Base-by-base conservation (phyloP, 2,113 vertebrate genomes). In the Tachycineta bicolor region DNA sequence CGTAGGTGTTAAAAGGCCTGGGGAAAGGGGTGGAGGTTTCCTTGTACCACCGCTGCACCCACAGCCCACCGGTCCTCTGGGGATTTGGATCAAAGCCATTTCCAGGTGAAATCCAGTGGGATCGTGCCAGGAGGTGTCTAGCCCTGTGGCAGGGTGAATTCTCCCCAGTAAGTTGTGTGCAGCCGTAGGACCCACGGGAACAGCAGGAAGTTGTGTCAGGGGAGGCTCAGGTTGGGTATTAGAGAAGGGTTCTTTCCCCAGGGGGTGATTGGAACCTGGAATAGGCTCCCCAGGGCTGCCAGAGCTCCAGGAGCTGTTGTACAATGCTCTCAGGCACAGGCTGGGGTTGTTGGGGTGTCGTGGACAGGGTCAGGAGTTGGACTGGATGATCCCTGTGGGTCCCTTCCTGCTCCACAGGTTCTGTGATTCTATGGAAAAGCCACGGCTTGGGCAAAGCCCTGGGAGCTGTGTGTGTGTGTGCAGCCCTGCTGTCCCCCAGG, bases 241-340 rank as follows among this genome's bases (percentile, higher is more conserved):
- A 24, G 49, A 49, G 11, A 43, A 56, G 28, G 14, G 3, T 37
- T 70, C 18, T 55, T 63, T 21, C 43, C 25, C 49, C 43, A 56
- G 64, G 63, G 49, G 17, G 22, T 83, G 49, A 12, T 1, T 49
- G 37, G 71, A 19, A 11, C 2, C 6, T 31, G 37, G 63, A 63
- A 13, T 9, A 49, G 29, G 25, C n/a, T 69, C 47, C 55, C 41
- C 47, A 31, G n/a, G 63, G 47, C 63, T 76, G 70, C 24, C 47
- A 43, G 41, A 76, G 14, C 34, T 56, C 34, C 34, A 28, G 56
- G 8, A 43, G 21, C 0, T 0, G n/a, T 68, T 41, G 70, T 20
- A 23, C 13, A 47, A 4, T 0, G 1, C 18, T 69, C 31, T 23
- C 31, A 63, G 31, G 63, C 14, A 49, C 31, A 56, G 15, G 31